Evolutionary conservation across 2,113 vertebrate genomes (phyloP), one percentile per base, ranked within the genome.

Genomic region (Struthidea cinerea): DNA sequence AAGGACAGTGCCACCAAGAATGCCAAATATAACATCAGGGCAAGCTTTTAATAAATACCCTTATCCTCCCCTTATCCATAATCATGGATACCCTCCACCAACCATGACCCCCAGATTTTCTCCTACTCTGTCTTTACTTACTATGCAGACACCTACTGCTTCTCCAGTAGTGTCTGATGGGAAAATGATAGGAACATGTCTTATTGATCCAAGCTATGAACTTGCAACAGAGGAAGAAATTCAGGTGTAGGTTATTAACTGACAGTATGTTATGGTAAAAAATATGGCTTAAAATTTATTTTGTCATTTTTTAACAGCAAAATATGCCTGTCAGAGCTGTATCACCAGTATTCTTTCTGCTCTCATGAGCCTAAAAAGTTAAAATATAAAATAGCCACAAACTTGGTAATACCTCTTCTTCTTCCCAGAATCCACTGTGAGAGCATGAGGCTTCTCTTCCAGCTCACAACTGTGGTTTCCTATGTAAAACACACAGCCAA

Each of bases 101-200:
- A 94, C 96, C 46, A 98, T 98, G 98, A 98, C 97, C 2, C 98
- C 98, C 47, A 98, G 85, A 73, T 99, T 99, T 95, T 98, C 99
- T 87, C 99, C 99, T 26, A 98, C 98, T 20, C 97, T 99, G 42
- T 99, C 99, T 23, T 97, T 98, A 19, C 97, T 99, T 88, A 98
- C 98, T 8, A 26, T 97, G 16, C 97, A 98, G 77, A 98, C 97
- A 6, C 98, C 98, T 57, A 97, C 90, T 87, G 37, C 97, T 77
- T 99, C 98, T 53, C 98, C 98, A 15, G 95, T 98, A 67, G 73
- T 98, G 50, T 97, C 98, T 70, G 97, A 97, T 41, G 95, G 97
- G 14, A 97, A 97, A 49, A 96, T 98, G 6, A 95, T 96, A 70
- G 97, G 94, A 82, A 87, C 64, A 2, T 96, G 95, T 89, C 84